Percentiles rank a stretch among this genome's conserved stretches.
Conservation (phyloP, 2,113 vertebrate species). For the Phylloscopus trochilus region DNA sequence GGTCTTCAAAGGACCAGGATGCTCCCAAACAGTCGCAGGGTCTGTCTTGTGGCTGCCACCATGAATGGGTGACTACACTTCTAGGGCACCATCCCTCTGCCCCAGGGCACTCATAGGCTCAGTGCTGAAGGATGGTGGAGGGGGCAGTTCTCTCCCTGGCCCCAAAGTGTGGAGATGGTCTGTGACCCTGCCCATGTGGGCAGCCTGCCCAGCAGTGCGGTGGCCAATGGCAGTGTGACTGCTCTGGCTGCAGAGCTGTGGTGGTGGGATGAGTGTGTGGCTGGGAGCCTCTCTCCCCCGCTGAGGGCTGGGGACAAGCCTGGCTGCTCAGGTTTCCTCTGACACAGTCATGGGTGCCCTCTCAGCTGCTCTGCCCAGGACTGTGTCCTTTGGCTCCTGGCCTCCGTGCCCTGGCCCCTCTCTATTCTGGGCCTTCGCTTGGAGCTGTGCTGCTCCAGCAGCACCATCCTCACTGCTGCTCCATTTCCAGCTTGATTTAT, state of each 20-base stretch:
- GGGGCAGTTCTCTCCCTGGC: background rate
- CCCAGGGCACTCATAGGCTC: rapidly evolving
- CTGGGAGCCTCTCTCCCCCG: rapidly evolving
- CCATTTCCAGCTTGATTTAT: conserved; percentile 63
- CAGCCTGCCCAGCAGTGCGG: background rate
- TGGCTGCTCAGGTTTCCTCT: background rate
- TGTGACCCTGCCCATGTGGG: background rate
- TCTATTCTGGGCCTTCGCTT: background rate
- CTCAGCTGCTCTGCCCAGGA: background rate
- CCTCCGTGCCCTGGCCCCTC: background rate
- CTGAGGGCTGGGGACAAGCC: too few relatives aligned
- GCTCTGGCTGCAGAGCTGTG: background rate
- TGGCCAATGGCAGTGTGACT: background rate
- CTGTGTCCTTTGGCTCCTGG: background rate
- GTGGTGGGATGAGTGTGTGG: background rate
- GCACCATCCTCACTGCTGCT: background rate
- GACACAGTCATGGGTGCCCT: rapidly evolving
- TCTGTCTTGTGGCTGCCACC: background rate
- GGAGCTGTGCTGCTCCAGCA: background rate
- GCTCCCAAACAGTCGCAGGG: rapidly evolving
- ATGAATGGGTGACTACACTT: rapidly evolving
- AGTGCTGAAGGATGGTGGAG: rapidly evolving
- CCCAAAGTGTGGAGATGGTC: background rate
- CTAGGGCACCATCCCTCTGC: background rate
- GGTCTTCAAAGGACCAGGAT: background rate